Evolutionary conservation across 23 tunicate genomes (phyloP), one percentile per base, ranked within the genome.

Genomic region (Trididemnum clinides): DNA sequence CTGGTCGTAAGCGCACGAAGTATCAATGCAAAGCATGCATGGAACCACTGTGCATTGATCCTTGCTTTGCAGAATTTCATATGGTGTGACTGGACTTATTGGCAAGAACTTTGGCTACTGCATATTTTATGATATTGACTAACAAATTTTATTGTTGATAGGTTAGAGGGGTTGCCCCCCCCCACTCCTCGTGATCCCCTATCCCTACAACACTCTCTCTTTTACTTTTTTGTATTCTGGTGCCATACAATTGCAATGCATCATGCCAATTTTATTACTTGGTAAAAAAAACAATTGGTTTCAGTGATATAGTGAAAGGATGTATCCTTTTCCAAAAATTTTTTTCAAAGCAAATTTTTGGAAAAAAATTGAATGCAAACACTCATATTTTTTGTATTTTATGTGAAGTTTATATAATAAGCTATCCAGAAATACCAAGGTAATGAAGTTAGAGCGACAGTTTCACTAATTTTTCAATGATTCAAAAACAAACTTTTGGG

Each of bases 31-130:
- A 66, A 66, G 75, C 75, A 66, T 66, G 75, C 75, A 66, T 31
- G 36, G 75, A 66, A 66, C 75, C 75, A 28, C 75, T 66, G 75
- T 66, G 75, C 75, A 66, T 66, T 66, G 75, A 66, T 6, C 75
- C 75, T 28, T 66, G 75, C 75, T 66, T 66, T 66, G 75, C 75
- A 66, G 75, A 66, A 66, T 66, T 66, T 66, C 75, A 66, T 66
- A 66, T 66, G 75, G 31, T 66, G 36, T 66, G 37, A 66, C 75
- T 66, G 75, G 75, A 66, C 75, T 66, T 28, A 66, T 66, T 28
- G 75, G 75, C 75, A 66, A 66, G 36, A 28, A 66, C 75, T 66
- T 66, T 66, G 75, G 37, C 37, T 66, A 66, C 37, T 66, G 75
- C 36, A 66, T 66, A 4, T 66, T 66, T 29, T 28, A 29, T 28